These are phyloP conservation scores for Rhorus exstirpatorius DNA, from an alignment of 2,888 invertebrate species.

Conservation along the genomic window DNA sequence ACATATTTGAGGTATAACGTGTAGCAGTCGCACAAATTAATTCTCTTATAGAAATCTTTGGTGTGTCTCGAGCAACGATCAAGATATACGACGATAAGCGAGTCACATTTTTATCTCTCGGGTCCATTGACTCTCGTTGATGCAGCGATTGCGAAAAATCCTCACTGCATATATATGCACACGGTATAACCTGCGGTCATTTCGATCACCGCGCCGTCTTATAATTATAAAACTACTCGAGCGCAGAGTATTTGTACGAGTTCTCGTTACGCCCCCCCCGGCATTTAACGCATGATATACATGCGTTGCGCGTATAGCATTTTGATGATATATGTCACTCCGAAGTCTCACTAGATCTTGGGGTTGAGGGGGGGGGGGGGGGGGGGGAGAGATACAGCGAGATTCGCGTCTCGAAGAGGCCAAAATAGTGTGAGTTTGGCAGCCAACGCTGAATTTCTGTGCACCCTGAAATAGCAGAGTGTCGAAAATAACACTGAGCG, in stretches of 20 bases:
- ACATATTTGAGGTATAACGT: too few species aligned
- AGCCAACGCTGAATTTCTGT: conserved; percentile 53
- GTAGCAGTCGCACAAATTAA: too few species aligned
- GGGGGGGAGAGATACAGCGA: not conserved
- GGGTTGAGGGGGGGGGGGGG: not conserved
- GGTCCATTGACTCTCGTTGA: conserved; percentile 51
- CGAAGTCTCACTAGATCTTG: conserved; percentile 3
- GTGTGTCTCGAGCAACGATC: conserved; percentile 12
- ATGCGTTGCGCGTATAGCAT: conserved; percentile 10
- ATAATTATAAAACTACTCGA: not conserved
- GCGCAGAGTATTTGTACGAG: conserved; percentile 26
- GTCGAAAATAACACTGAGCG: conserved; percentile 60
- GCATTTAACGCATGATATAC: conserved; percentile 48
- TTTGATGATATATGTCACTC: conserved; percentile 31
- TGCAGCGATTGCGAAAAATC: conserved; percentile 32
- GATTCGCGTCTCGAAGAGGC: conserved; percentile 1
- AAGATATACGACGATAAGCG: too few species aligned
- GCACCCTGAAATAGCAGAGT: conserved; percentile 61
- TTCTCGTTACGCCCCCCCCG: conserved; percentile 47
- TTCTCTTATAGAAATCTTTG: too few species aligned
- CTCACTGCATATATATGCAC: conserved; percentile 1
- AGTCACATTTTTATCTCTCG: conserved; percentile 1
- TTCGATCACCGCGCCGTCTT: not conserved
- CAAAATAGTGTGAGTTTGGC: conserved; percentile 56
- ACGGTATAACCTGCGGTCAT: not conserved